These are phyloP conservation scores for Myrmecobius fasciatus DNA, from an alignment of 2,113 vertebrate species.

Conservation along the genomic window DNA sequence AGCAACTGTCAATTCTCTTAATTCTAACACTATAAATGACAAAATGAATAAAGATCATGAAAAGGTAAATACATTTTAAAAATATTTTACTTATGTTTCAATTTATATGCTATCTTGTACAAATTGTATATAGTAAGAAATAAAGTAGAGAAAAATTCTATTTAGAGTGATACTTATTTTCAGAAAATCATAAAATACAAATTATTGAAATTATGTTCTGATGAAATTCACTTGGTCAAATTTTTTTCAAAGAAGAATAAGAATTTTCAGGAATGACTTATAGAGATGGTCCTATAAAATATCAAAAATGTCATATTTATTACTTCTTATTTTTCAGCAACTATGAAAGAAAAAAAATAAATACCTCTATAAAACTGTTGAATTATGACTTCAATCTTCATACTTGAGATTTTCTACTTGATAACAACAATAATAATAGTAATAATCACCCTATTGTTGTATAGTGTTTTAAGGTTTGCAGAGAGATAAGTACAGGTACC, in stretches of 20 bases:
- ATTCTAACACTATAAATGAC: constrained; percentile 31
- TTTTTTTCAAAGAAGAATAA: not conserved
- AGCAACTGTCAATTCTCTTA: constrained; percentile 43
- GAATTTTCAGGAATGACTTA: not conserved
- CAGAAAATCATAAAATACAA: not conserved
- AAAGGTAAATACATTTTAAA: constrained; percentile 56
- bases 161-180: not conserved
- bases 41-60: constrained; percentile 54
- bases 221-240: not conserved
- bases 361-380: not conserved
- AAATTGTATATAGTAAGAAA: not conserved
- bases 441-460: not conserved
- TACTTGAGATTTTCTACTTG: not conserved
- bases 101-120: not conserved
- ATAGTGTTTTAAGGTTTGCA: not conserved
- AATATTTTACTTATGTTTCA: constrained; percentile 3
- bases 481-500: not conserved
- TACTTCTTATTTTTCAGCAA: not conserved
- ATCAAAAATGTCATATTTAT: not conserved
- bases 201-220: not conserved
- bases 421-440: not conserved
- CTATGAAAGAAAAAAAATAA: not conserved
- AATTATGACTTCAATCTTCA: not conserved
- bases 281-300: not conserved
- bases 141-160: not conserved